phyloP scores from a whole-genome alignment of 2,888 invertebrate species.

The Eubasilissa splendida region DNA sequence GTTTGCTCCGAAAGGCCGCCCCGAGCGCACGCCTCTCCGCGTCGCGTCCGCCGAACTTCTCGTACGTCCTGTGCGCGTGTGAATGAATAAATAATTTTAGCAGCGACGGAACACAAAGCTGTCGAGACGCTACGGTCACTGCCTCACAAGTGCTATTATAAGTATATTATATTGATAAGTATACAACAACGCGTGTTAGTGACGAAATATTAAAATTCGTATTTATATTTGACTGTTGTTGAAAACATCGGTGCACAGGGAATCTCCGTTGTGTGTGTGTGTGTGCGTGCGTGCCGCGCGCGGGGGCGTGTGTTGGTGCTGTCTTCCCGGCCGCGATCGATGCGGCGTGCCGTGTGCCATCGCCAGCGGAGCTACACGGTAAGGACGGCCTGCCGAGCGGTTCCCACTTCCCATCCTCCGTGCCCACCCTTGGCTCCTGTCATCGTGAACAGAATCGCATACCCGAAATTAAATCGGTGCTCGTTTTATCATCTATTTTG shows the following conservation, averaged over 20 bases:
- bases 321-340: slow-evolving; percentile 58
- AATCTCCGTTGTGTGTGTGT: not conserved
- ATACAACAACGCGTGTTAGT: not conserved
- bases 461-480: no score
- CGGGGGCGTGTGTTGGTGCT: slow-evolving; percentile 65
- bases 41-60: slow-evolving; percentile 60
- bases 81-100: slow-evolving; percentile 18
- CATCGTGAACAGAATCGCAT: no score
- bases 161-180: slow-evolving; percentile 4
- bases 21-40: slow-evolving; percentile 70
- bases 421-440: slow-evolving; percentile 16
- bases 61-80: slow-evolving; percentile 42
- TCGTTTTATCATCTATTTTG: no score
- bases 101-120: slow-evolving; percentile 3
- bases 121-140: slow-evolving; percentile 31
- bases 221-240: slow-evolving; percentile 3
- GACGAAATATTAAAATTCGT: slow-evolving; percentile 13
- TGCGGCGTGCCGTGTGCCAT: slow-evolving; percentile 49
- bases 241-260: slow-evolving; percentile 42
- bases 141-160: slow-evolving; percentile 51
- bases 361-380: slow-evolving; percentile 36
- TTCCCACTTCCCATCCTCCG: not conserved
- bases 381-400: slow-evolving; percentile 26
- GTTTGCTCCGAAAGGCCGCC: slow-evolving; percentile 63
- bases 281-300: slow-evolving; percentile 59